Base-by-base conservation (phyloP, 2,888 invertebrate species). In the Rhamnusium bicolor region DNA sequence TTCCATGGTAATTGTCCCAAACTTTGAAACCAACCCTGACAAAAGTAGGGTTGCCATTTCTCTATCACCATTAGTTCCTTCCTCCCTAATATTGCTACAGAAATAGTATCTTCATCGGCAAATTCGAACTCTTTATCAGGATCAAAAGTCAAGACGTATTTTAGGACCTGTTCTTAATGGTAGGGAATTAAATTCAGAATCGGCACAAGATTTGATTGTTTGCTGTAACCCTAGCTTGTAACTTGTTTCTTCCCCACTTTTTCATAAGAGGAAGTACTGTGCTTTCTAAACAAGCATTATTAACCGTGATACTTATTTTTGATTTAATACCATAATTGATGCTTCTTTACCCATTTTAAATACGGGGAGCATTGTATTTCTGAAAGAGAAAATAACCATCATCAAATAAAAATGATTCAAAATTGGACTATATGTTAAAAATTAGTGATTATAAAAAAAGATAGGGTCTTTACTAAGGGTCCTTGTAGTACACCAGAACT, bases 181-280 rank as follows among this genome's bases (percentile, higher is more conserved):
- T 16, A 97, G 89, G 10, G 91, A 93, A 67, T 90, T 89, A 88
- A 92, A 95, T 89, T 99, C 98, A 82, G 95, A 92, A 51, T 91
- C 88, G 1, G 95, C 95, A 85, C 96, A 97, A 3, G 91, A 90
- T 0, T 92, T 89, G 85, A 96, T 95, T 0, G 95, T 93, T 89
- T 99, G 99, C 12, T 93, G 90, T 76, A 93, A 90, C 86, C 99
- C 99, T 66, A 99, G 87, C 79, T 93, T 93, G 86, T 95, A 97
- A 88, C 98, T 98, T 0, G 98, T 98, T 86, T 96, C 96, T 87
- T 99, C 99, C n/a, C 99, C 99, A 99, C 85, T 94, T 91, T 83
- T 93, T 92, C 87, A 95, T 93, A 49, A 97, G 89, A 0, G 91
- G 89, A 29, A 92, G 89, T 68, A 97, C 90, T 12, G 90, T 89